Base-by-base conservation (phyloP, 2,797 vertebrate species). In the Sandelia bainsii region DNA sequence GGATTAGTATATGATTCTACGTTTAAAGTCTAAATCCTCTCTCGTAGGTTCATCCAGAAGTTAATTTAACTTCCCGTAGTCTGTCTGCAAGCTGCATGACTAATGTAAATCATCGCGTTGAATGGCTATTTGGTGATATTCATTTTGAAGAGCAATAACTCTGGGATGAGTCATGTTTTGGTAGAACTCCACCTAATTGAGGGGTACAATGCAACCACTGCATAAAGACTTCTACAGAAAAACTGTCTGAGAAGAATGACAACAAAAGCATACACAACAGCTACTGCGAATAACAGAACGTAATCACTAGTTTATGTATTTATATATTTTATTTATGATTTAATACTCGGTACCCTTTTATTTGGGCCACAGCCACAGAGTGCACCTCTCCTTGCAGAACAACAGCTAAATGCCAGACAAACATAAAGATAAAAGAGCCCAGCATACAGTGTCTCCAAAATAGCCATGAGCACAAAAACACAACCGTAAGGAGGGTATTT, bases 51-150 rank as follows among this genome's bases (percentile, higher is more conserved):
- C 70, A 82, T 11, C 9, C 51, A 75, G 40, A 67, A 90, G 71
- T 73, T 72, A 65, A 66, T 76, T 69, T 54, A 64, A 50, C 76
- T 69, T 81, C 79, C 17, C 50, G 8, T 19, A 20, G 10, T 9
- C 70, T 19, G 72, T 72, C 76, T 74, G 67, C 64, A 8, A 65
- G 59, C 62, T 49, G 61, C 14, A 29, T 77, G 84, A 86, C 78
- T 73, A 66, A 80, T 56, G 20, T 19, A 44, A 67, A 75, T 75
- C 48, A 59, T 58, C 80, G 25, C 29, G 32, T 54, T 27, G 20
- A 77, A 66, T 42, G 57, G 62, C 57, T 56, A 71, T 75, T 79
- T 78, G 67, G 58, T 27, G 52, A 79, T 58, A 60, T 76, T 81
- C n/a, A 14, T 64, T 81, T 61, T 74, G n/a, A 78, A 69, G 29